A percentile compares a stretch with the other conserved stretches of the same genome.
These are phyloP conservation scores for Parauchenoglanis ngamensis DNA, from an alignment of 2,797 vertebrate genomes.

Conservation along the genomic window DNA sequence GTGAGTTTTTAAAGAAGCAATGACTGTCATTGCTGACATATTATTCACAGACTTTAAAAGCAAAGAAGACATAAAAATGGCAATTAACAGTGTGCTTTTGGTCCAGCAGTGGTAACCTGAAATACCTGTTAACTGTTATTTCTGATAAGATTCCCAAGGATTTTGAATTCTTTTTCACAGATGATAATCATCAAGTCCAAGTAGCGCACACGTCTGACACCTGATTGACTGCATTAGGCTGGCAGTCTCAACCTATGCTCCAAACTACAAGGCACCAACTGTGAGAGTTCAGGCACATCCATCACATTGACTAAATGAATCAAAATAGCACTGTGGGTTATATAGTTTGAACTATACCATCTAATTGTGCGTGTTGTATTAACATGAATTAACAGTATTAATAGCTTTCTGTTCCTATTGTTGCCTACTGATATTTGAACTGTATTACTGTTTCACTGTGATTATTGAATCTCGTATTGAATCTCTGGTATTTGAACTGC, in stretches of 20 bases:
- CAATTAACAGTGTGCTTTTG: not conserved
- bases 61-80: not conserved
- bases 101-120: not conserved
- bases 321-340: not conserved
- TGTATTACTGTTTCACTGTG: not conserved
- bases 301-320: not conserved
- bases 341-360: not conserved
- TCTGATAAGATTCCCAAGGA: not conserved
- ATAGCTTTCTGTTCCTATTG: not conserved
- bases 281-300: not conserved
- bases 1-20: not conserved
- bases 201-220: not conserved
- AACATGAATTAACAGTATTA: not conserved
- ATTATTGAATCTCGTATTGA: no score
- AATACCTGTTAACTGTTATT: not conserved
- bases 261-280: not conserved
- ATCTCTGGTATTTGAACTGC: no score
- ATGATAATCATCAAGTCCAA: not conserved
- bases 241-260: not conserved
- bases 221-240: not conserved
- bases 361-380: not conserved
- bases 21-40: not conserved
- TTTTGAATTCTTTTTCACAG: not conserved
- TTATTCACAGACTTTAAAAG: not conserved
- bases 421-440: not conserved